Evolutionary conservation across 2,797 vertebrate genomes (phyloP), one percentile per base, ranked within the genome.

Genomic region (Phylloscopus collybita): DNA sequence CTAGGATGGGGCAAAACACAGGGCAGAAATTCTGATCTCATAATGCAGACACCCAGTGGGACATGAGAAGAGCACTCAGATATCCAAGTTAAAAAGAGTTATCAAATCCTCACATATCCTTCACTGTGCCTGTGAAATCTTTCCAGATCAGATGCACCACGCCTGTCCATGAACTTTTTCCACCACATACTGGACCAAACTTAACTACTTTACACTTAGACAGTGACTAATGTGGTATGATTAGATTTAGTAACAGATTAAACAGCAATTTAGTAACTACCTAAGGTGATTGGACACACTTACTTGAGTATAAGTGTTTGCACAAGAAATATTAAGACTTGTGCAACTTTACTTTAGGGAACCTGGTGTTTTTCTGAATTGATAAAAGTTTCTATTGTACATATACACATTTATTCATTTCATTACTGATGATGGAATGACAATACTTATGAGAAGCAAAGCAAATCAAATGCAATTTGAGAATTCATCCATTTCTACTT

Each of bases 141-240:
- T 80, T 34, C 49, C 20, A 40, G 30, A 71, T 61, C 19, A 90
- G 20, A 49, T 56, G 13, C 45, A 69, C 26, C 10, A 7, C 11
- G 5, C 26, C 30, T 23, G 6, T 25, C 4, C 22, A 57, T 42
- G 54, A 50, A 44, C 1, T 0, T 50, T 74, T 81, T 67, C 40
- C 30, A 6, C 47, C 40, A 34, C 13, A 57, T 12, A 32, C 6
- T 62, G 7, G 8, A 11, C 3, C 12, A 74, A 62, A 67, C 4
- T 29, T 32, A 61, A 38, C 34, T 36, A 16, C 11, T 80, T 74
- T 59, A 44, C 16, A 6, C 67, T 51, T 70, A 53, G 13, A 59
- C 8, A 59, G 6, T 38, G 11, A 6, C 4, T 29, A 59, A 25
- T 0, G 0, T 34, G 0, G 0, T 19, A 57, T 16, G 9, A 1